Base-by-base conservation (phyloP, 2,888 invertebrate species). In the Nephrotoma guestfalica region DNA sequence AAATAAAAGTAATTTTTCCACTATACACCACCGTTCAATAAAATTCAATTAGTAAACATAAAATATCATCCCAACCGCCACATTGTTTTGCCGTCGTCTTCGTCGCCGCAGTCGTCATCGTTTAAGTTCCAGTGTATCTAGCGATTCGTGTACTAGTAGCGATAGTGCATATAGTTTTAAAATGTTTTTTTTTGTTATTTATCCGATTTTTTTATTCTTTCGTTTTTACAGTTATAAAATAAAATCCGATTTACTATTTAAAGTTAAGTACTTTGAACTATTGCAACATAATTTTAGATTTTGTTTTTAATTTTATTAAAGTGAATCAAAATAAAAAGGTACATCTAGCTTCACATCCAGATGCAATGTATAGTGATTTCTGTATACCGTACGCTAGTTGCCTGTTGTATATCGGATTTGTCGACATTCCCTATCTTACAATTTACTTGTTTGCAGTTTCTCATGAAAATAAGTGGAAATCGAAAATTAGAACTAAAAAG, bases 251-350 rank as follows among this genome's bases (percentile, higher is more conserved):
- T 84, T 84, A 84, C 41, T 84, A 84, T 84, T 84, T 84, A 84
- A 41, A 84, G 84, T 84, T 84, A 84, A 84, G 84, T 84, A 84
- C 84, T 84, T 84, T 84, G 84, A 84, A 84, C 84, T 84, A 84
- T 84, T 84, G 84, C 84, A 84, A 84, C 84, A 84, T 84, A 84
- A 84, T 84, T 84, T 84, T 84, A 84, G 84, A 84, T 84, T 84
- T 18, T 84, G 84, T 84, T 84, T 84, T 84, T 84, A 84, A 84
- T 84, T 84, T 84, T 84, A 84, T 84, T 84, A 84, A 84, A 84
- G 41, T 84, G 41, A 42, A 84, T 84, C 41, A 41, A 84, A 41
- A 15, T 30, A 30, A 2, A 30, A 30, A 71, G 30, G 71, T 30
- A 71, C 30, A 71, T 30, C 71, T 71, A 71, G 30, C 30, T 7